A percentile compares a stretch with the other conserved stretches of the same genome.
Evolutionary conservation across 2,797 vertebrate species (phyloP).

Genomic region (Pseudocheirus occidentalis): DNA sequence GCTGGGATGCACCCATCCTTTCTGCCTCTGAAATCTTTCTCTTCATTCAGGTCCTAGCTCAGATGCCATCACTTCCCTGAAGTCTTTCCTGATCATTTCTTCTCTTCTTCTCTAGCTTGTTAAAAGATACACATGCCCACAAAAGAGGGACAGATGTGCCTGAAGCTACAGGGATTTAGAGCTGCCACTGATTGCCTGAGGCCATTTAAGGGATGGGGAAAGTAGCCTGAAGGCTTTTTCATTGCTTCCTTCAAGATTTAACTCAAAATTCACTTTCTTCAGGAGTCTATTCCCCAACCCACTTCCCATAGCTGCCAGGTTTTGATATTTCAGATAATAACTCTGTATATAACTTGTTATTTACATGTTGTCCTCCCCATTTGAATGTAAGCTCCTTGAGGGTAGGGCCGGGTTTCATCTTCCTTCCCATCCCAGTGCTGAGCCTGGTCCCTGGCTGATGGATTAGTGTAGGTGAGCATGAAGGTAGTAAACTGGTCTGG

Average conservation of each 20-base stretch:
- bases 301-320: neutral
- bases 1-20: neutral
- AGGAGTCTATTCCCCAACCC: neutral
- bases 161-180: neutral
- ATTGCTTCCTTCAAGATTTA: neutral
- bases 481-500: neutral
- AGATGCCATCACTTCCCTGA: neutral
- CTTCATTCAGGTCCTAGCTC: neutral
- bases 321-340: neutral
- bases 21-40: neutral
- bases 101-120: neutral
- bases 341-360: neutral
- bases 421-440: neutral
- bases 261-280: neutral
- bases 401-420: neutral
- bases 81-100: neutral
- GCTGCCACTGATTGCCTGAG: neutral
- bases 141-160: neutral
- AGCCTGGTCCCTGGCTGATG: neutral
- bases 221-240: neutral
- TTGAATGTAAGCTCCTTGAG: neutral
- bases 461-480: neutral
- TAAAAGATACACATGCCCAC: neutral
- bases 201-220: neutral
- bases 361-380: neutral